phyloP scores from a whole-genome alignment of 1,140 invertebrate genomes.

The Bombus superbus region DNA sequence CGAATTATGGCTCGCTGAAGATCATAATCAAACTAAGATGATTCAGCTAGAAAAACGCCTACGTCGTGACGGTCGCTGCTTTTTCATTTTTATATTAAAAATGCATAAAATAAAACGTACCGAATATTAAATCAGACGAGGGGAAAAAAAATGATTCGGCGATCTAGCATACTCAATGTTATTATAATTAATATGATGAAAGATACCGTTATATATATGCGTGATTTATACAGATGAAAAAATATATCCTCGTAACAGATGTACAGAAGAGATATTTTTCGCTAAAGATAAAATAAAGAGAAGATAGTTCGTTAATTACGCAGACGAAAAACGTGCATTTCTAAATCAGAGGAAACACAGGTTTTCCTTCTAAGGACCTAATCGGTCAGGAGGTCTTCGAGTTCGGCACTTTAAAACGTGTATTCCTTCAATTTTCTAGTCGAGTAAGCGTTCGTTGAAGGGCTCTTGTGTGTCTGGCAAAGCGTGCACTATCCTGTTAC shows the following conservation, averaged over 20 bases:
- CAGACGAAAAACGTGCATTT: not conserved
- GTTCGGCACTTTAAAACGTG: slow-evolving; percentile 74
- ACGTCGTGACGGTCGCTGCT: slow-evolving; percentile 53
- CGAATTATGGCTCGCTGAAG: slow-evolving; percentile 79
- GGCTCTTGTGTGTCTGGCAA: slow-evolving; percentile 80
- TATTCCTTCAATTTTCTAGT: slow-evolving; percentile 81
- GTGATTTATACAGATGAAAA: not conserved
- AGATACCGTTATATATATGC: not conserved
- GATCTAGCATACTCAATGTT: not conserved
- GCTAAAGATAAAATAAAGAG: not conserved
- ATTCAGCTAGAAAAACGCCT: slow-evolving; percentile 74
- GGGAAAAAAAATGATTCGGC: not conserved
- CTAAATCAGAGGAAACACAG: not conserved
- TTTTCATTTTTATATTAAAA: slow-evolving; percentile 50
- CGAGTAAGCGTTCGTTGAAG: slow-evolving; percentile 80
- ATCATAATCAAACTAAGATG: slow-evolving; percentile 77
- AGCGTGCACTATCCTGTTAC: slow-evolving; percentile 84
- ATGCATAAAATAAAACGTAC: slow-evolving; percentile 10
- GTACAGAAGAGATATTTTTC: not conserved
- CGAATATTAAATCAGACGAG: slow-evolving; percentile 28
- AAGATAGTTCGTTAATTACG: too few species aligned
- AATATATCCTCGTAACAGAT: not conserved
- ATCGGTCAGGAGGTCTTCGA: slow-evolving; percentile 54
- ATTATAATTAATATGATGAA: slow-evolving; percentile 12
- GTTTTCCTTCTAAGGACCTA: slow-evolving; percentile 16